phyloP scores from a whole-genome alignment of 2,113 vertebrate species.

The Penelope pileata region DNA sequence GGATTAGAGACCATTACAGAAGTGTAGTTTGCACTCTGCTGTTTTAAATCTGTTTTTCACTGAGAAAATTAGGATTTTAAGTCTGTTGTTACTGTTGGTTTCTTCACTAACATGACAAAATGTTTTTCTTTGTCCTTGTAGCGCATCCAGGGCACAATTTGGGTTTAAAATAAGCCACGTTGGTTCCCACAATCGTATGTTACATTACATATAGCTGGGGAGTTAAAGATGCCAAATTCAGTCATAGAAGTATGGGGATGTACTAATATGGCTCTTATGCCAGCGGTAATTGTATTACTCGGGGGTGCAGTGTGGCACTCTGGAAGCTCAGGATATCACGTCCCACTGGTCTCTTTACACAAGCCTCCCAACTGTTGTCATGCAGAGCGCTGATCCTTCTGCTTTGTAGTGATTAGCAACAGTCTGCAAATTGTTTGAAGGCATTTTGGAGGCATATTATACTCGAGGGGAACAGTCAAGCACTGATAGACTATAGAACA shows the following conservation, averaged over 20 bases:
- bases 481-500: background rate
- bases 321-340: background rate
- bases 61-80: background rate
- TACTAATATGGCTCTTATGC: background rate
- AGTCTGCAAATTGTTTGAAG: conserved; percentile 18
- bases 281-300: background rate
- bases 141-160: background rate
- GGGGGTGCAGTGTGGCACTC: fast-evolving
- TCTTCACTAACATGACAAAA: background rate
- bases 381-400: background rate
- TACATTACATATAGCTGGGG: background rate
- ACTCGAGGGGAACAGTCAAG: background rate
- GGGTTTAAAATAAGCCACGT: background rate
- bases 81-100: background rate
- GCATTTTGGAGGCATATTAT: background rate
- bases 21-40: background rate
- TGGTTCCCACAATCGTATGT: background rate
- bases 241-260: background rate
- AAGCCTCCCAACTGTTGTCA: background rate
- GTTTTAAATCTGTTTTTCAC: background rate
- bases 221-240: background rate
- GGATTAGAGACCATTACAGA: background rate
- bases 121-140: background rate
- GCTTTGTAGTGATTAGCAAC: conserved; percentile 32
- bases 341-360: background rate